Evolutionary conservation across 2,888 invertebrate genomes (phyloP).

Genomic region (Mythimna albipuncta): DNA sequence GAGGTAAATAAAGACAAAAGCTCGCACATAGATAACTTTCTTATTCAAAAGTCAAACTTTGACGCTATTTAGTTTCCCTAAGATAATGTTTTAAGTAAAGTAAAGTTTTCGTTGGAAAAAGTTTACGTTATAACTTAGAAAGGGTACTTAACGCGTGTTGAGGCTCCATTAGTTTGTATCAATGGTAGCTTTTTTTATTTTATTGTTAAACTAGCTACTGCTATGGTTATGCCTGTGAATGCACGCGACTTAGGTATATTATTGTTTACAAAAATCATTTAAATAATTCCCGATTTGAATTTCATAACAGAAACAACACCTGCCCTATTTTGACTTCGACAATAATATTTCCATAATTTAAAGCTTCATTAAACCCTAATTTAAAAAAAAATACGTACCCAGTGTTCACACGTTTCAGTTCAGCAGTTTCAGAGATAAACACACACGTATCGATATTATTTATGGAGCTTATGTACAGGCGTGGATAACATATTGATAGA

Average conservation of each 20-base stretch:
- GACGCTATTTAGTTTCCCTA: conserved; percentile 33
- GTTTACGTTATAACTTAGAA: conserved; percentile 52
- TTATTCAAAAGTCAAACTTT: conserved; percentile 31
- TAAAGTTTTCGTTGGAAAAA: conserved; percentile 48
- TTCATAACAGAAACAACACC: neutral
- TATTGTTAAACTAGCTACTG: conserved; percentile 43
- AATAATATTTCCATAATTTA: neutral
- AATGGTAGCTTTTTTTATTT: conserved; percentile 61
- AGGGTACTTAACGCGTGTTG: conserved; percentile 51
- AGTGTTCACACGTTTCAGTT: neutral
- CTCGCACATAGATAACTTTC: conserved; percentile 42
- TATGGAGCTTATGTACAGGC: conserved; percentile 6
- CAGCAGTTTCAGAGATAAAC: conserved; percentile 6
- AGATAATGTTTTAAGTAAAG: conserved; percentile 56
- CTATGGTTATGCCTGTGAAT: conserved; percentile 34
- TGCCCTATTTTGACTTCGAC: neutral
- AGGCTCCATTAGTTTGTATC: conserved; percentile 72
- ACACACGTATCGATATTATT: conserved; percentile 12
- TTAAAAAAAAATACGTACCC: neutral
- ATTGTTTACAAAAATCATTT: neutral
- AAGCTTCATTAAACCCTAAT: neutral
- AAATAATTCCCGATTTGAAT: neutral
- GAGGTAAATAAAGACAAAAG: conserved; percentile 21
- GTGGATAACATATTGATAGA: conserved; percentile 39
- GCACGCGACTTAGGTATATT: conserved; percentile 16